These are phyloP conservation scores for Limnephilus rhombicus DNA, from an alignment of 2,888 invertebrate genomes.

Conservation along the genomic window DNA sequence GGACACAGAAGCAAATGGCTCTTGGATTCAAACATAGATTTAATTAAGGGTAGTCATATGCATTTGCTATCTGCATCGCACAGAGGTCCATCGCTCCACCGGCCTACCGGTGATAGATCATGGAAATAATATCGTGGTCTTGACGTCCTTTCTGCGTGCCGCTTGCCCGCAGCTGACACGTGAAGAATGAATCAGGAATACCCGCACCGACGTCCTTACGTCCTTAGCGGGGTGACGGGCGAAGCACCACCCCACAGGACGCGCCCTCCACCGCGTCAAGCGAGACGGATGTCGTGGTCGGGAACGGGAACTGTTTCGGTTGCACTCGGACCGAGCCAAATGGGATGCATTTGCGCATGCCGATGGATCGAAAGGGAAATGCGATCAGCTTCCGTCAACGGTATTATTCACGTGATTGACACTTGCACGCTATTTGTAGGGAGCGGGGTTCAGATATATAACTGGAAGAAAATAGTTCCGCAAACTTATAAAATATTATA, in stretches of 20 bases:
- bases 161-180: slow-evolving; percentile 11
- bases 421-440: not conserved
- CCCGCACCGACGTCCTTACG: not conserved
- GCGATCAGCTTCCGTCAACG: not conserved
- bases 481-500: not conserved
- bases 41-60: not conserved
- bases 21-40: not conserved
- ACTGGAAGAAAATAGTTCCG: not conserved
- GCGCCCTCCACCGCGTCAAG: not conserved
- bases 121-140: slow-evolving; percentile 18
- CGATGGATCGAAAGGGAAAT: not conserved
- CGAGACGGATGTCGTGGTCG: not conserved
- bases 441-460: not conserved
- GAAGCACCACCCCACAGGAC: slow-evolving; percentile 6
- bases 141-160: slow-evolving; percentile 29
- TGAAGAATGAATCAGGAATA: slow-evolving; percentile 32
- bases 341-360: not conserved
- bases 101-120: not conserved
- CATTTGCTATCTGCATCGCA: not conserved
- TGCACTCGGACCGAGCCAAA: not conserved
- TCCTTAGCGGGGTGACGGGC: slow-evolving; percentile 21
- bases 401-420: not conserved
- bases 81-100: not conserved
- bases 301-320: slow-evolving; percentile 4
- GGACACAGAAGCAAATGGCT: too few species aligned